phyloP scores from a whole-genome alignment of 2,113 vertebrate genomes.

The Dromas ardeola region DNA sequence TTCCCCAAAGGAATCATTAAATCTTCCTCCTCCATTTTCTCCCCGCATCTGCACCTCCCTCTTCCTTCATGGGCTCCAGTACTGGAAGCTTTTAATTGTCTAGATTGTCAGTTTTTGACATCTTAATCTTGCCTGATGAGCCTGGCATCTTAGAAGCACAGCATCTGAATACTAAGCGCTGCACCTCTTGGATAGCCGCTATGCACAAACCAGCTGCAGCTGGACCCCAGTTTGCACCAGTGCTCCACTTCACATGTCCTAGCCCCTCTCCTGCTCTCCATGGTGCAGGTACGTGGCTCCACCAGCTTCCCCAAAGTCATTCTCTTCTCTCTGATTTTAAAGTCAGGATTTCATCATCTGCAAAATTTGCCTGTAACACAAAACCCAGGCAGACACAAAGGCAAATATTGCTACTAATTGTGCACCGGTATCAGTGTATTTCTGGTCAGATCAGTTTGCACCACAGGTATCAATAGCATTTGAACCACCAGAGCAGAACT shows the following conservation, averaged over 20 bases:
- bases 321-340: neutral
- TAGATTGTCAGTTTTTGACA: slow-evolving; percentile 19
- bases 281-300: neutral
- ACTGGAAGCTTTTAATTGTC: slow-evolving; percentile 5
- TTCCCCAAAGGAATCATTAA: slow-evolving; percentile 2
- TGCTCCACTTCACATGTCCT: neutral
- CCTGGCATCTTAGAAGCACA: neutral
- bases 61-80: neutral
- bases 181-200: neutral
- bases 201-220: neutral
- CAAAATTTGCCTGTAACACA: neutral
- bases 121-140: neutral
- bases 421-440: neutral
- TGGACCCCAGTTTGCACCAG: neutral
- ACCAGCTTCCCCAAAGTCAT: neutral
- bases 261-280: neutral
- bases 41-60: neutral
- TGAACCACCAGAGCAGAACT: neutral
- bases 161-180: neutral
- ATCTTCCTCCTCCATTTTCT: neutral
- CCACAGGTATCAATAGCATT: neutral
- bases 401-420: neutral
- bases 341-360: neutral
- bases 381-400: neutral
- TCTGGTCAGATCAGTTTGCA: neutral